Conservation (phyloP, 2,888 invertebrate genomes). For the Hybos culiciformis region DNA sequence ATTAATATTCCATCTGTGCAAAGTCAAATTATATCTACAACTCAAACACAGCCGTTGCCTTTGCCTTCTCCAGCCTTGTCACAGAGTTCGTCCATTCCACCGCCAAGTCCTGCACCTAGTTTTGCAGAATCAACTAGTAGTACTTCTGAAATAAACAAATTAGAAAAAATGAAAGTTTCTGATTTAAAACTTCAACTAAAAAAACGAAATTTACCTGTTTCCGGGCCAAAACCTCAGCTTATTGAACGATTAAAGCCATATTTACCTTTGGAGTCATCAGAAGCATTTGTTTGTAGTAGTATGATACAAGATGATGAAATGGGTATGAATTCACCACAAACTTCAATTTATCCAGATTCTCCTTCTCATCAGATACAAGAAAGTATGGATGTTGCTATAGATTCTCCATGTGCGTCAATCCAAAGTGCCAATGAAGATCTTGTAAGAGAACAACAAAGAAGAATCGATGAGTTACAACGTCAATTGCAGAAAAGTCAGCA, state of each 20-base stretch:
- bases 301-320: slow-evolving; percentile 18
- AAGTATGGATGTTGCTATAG: slow-evolving; percentile 33
- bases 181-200: slow-evolving; percentile 91
- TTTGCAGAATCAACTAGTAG: slow-evolving; percentile 27
- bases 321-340: slow-evolving; percentile 25
- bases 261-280: slow-evolving; percentile 31
- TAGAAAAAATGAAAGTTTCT: slow-evolving; percentile 93
- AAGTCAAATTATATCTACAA: slow-evolving; percentile 16
- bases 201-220: slow-evolving; percentile 84
- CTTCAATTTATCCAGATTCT: slow-evolving; percentile 20
- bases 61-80: slow-evolving; percentile 41
- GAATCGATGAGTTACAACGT: slow-evolving; percentile 76
- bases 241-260: slow-evolving; percentile 80
- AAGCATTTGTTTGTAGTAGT: slow-evolving; percentile 37
- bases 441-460: slow-evolving; percentile 68
- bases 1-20: slow-evolving; percentile 17
- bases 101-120: slow-evolving; percentile 32
- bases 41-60: slow-evolving; percentile 30
- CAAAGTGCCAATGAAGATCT: slow-evolving; percentile 51
- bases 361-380: slow-evolving; percentile 23
- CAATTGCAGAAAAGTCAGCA: slow-evolving; percentile 65
- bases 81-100: slow-evolving; percentile 35
- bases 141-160: slow-evolving; percentile 41
- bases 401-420: slow-evolving; percentile 21
- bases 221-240: slow-evolving; percentile 89